Evolutionary conservation across 2,797 vertebrate species (phyloP).

Genomic region (Catharus ustulatus): DNA sequence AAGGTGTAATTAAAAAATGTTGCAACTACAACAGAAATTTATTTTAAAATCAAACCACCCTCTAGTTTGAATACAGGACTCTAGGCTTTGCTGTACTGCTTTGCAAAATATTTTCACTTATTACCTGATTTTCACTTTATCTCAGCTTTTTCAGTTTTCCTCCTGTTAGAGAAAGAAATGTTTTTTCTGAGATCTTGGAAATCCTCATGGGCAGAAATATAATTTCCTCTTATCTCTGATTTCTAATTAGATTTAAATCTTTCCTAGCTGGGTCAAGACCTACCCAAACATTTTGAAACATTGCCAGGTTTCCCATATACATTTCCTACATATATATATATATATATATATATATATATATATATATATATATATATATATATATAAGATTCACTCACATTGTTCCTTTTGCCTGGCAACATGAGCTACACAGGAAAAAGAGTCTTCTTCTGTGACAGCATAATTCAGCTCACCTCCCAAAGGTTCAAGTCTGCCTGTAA

Average conservation of each 20-base stretch:
- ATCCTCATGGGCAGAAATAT: conserved; percentile 5
- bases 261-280: conserved; percentile 13
- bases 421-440: not conserved
- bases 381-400: not conserved
- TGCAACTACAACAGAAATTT: not conserved
- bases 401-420: not conserved
- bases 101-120: not conserved
- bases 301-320: not conserved
- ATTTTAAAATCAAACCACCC: not conserved
- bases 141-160: not conserved
- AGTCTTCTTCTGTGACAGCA: not conserved
- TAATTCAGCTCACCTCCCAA: not conserved
- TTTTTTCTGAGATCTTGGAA: not conserved
- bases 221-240: not conserved
- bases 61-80: not conserved
- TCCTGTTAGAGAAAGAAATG: not conserved
- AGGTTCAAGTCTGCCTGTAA: conserved; percentile 1
- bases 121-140: not conserved
- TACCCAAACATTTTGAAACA: not conserved
- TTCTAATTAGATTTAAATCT: conserved; percentile 29
- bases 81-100: not conserved
- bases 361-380: not conserved
- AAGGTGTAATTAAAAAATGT: not conserved
- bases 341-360: not conserved
- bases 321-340: not conserved